Evolutionary conservation across 2,888 invertebrate genomes (phyloP).

Genomic region (Achlya flavicornis): DNA sequence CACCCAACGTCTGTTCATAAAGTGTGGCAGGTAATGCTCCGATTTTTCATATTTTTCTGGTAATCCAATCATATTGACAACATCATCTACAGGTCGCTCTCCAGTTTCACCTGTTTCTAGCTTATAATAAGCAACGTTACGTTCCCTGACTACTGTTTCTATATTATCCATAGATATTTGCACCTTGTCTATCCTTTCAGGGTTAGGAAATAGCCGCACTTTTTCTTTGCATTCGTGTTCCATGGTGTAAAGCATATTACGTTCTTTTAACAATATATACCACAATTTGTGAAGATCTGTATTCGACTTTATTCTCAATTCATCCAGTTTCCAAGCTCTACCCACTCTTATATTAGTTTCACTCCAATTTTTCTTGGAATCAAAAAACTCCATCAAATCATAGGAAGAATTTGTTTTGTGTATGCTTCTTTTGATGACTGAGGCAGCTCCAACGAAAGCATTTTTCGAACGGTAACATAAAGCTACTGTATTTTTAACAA

Average conservation of each 20-base stretch:
- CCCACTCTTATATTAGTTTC: slow-evolving; percentile 90
- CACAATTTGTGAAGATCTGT: slow-evolving; percentile 98
- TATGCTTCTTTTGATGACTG: slow-evolving; percentile 42
- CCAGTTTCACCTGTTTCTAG: slow-evolving; percentile 95
- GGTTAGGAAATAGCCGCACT: slow-evolving; percentile 91
- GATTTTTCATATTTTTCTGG: slow-evolving; percentile 80
- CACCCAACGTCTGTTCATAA: slow-evolving; percentile 87
- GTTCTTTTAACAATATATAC: slow-evolving; percentile 95
- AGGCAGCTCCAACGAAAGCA: slow-evolving; percentile 31
- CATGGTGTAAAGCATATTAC: slow-evolving; percentile 99
- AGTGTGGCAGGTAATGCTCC: slow-evolving; percentile 87
- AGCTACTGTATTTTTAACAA: slow-evolving; percentile 42
- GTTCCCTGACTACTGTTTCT: slow-evolving; percentile 94
- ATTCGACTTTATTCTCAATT: slow-evolving; percentile 97
- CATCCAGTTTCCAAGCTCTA: slow-evolving; percentile 94
- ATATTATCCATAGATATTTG: slow-evolving; percentile 97
- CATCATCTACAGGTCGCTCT: slow-evolving; percentile 87
- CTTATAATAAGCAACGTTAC: slow-evolving; percentile 94
- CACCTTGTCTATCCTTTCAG: slow-evolving; percentile 97
- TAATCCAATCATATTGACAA: slow-evolving; percentile 85
- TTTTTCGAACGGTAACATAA: slow-evolving; percentile 49
- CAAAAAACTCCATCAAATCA: slow-evolving; percentile 95
- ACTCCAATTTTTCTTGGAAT: slow-evolving; percentile 92
- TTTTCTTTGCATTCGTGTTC: slow-evolving; percentile 90
- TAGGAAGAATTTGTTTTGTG: slow-evolving; percentile 66